Evolutionary conservation across 2,113 vertebrate species (phyloP), one percentile per base, ranked within the genome.

Genomic region (Mustelus asterias): DNA sequence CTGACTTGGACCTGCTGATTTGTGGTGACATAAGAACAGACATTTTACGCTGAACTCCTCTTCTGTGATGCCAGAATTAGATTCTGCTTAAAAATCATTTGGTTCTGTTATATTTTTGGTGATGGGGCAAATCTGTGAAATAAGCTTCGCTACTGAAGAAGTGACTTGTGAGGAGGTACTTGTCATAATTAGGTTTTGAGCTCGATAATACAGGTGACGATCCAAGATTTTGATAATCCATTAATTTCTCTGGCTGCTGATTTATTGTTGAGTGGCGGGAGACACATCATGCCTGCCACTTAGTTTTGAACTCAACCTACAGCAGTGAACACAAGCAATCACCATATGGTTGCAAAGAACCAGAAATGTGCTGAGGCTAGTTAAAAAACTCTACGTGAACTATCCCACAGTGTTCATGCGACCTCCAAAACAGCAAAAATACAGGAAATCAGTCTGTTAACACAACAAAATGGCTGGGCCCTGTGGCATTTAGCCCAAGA

Each of bases 261-360:
- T 93, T 67, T 94, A 94, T 67, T 41, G 88, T 41, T 94, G 90
- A 94, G 90, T 94, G 6, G n/a, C 41, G n/a, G 60, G 8, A 22
- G 8, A 22, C n/a, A 65, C 7, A 94, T 41, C 29, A 67, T 37
- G 63, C 90, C 16, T 67, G 58, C 33, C n/a, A 18, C 67, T 67
- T 37, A 94, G n/a, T 94, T 94, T 94, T 67, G 37, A 67, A 65
- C 63, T 94, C 33, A 60, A 63, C 60, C 60, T 22, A 67, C 90
- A 94, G 14, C 63, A 69, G 92, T 94, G 60, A 69, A 22, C n/a
- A 94, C 20, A 94, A 90, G 88, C 9, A 94, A 70, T n/a, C 11
- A 1, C 18, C 18, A 22, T 72, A 29, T 76, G 67, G 65, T 44
- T 70, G 44, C 26, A 4, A 94, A 70, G 65, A 37, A 37, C 0